These are phyloP conservation scores for Microhierax caerulescens DNA, from an alignment of 2,797 vertebrate species.

Conservation along the genomic window DNA sequence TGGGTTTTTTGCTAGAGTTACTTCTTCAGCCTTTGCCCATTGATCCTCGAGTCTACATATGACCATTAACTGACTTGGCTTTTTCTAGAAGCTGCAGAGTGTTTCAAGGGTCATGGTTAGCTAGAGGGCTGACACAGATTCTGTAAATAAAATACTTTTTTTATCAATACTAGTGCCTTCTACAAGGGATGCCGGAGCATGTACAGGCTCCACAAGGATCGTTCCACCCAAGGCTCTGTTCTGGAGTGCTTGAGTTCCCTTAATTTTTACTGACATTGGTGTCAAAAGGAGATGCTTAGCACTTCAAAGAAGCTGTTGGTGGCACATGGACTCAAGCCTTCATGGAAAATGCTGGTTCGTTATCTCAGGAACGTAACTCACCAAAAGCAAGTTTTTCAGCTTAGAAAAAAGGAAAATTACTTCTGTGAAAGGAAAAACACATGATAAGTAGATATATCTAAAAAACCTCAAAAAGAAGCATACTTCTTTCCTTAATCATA, in stretches of 20 bases:
- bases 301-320: not conserved
- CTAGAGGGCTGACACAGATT: not conserved
- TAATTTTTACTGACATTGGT: not conserved
- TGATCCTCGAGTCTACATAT: not conserved
- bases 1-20: not conserved
- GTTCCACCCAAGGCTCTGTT: not conserved
- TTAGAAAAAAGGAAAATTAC: not conserved
- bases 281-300: not conserved
- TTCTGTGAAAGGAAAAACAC: not conserved
- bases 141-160: not conserved
- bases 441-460: not conserved
- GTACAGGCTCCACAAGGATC: not conserved
- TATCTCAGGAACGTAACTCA: not conserved
- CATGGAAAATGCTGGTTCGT: not conserved
- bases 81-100: not conserved
- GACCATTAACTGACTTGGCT: not conserved
- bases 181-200: not conserved
- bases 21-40: not conserved
- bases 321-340: not conserved
- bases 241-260: not conserved
- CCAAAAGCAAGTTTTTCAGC: not conserved
- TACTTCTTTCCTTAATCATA: constrained; percentile 31
- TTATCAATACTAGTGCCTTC: not conserved
- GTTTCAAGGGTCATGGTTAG: not conserved
- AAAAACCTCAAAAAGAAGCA: not conserved